Percentiles rank a stretch among this genome's conserved stretches.
These are phyloP conservation scores for Cephus runcator DNA, from an alignment of 2,888 invertebrate genomes.

Conservation along the genomic window DNA sequence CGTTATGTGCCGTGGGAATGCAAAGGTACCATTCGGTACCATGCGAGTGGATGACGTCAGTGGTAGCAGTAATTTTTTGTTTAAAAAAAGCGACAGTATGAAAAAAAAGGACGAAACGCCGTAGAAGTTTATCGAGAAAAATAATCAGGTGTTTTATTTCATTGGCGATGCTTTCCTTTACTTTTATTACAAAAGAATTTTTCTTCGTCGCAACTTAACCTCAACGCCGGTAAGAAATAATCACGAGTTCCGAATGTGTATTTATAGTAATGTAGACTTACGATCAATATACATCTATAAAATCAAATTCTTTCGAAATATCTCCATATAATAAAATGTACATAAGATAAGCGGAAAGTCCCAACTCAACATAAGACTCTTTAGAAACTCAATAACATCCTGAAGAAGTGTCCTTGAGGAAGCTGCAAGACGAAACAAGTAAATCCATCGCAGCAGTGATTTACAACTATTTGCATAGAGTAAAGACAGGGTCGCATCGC, in stretches of 20 bases:
- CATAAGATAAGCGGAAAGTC: not conserved
- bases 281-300: not conserved
- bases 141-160: not conserved
- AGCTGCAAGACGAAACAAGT: not conserved
- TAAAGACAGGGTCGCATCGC: not conserved
- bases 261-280: not conserved
- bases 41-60: slow-evolving; percentile 24
- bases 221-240: not conserved
- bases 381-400: not conserved
- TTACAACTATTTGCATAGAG: not conserved
- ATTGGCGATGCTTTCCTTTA: not conserved
- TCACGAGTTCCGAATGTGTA: not conserved
- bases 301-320: not conserved
- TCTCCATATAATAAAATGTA: not conserved
- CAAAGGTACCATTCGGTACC: slow-evolving; percentile 30
- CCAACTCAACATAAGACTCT: not conserved
- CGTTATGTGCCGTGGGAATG: slow-evolving; percentile 22
- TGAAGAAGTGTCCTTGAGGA: not conserved
- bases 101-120: not conserved
- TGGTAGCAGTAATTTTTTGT: not conserved
- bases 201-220: not conserved
- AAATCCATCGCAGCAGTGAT: not conserved
- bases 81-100: not conserved
- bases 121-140: not conserved
- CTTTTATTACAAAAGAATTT: not conserved